Evolutionary conservation across 2,113 vertebrate genomes (phyloP).

Genomic region (Ptilorrhoa leucosticta): DNA sequence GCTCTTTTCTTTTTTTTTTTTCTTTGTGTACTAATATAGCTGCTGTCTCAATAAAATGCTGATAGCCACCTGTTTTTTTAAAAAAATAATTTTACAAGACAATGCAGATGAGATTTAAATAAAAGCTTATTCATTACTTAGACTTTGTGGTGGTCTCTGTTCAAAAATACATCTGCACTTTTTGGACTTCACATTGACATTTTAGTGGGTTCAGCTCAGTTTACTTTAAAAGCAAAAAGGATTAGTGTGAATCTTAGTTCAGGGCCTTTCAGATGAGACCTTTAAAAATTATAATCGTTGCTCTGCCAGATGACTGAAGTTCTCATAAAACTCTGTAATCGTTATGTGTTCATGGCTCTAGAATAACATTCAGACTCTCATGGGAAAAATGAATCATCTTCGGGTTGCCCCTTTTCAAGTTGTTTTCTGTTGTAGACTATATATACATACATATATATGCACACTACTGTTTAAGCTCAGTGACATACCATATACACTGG

Average conservation of each 20-base stretch:
- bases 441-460: background rate
- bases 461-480: background rate
- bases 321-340: background rate
- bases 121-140: background rate
- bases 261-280: background rate
- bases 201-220: background rate
- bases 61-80: rapidly evolving
- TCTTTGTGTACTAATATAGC: rapidly evolving
- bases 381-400: background rate
- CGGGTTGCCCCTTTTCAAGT: rapidly evolving
- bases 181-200: background rate
- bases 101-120: background rate
- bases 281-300: background rate
- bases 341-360: background rate
- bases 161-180: background rate
- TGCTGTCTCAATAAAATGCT: background rate
- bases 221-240: background rate
- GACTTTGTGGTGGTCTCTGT: background rate
- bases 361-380: background rate
- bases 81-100: background rate
- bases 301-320: background rate
- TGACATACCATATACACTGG: background rate
- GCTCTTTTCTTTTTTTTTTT: background rate
- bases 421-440: background rate
- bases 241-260: background rate